A percentile compares a stretch with the other conserved stretches of the same genome.
Conservation (phyloP, 2,888 invertebrate species). For the Pimpla rufipes region DNA sequence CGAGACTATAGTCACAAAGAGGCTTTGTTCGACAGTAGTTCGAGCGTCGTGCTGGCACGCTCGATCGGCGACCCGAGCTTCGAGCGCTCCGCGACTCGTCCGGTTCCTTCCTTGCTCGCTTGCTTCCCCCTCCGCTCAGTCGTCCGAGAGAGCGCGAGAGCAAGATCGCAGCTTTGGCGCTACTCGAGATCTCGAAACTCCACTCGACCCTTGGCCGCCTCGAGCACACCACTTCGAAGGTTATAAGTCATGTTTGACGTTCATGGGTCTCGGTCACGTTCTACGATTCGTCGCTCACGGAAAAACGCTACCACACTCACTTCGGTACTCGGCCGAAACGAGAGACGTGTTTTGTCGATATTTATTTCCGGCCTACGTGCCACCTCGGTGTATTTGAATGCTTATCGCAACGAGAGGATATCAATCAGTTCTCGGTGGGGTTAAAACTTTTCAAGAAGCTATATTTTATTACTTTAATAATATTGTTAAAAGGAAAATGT, state of each 20-base stretch:
- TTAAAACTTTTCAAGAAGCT: neutral
- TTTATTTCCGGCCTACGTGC: neutral
- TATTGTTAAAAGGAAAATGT: no score
- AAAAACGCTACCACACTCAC: neutral
- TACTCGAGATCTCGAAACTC: constrained; percentile 60
- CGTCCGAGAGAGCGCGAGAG: constrained; percentile 3
- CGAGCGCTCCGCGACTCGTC: constrained; percentile 32
- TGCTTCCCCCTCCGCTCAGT: constrained; percentile 32
- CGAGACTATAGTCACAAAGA: constrained; percentile 60
- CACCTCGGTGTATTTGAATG: neutral
- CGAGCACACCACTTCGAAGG: constrained; percentile 45
- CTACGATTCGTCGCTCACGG: constrained; percentile 36
- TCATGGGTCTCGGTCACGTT: constrained; percentile 52
- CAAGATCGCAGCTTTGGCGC: constrained; percentile 42
- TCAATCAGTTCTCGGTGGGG: no score
- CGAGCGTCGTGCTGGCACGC: constrained; percentile 57
- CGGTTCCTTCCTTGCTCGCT: neutral
- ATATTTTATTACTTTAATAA: neutral
- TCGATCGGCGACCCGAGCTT: constrained; percentile 62
- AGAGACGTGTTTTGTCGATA: neutral
- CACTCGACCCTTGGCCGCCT: constrained; percentile 40
- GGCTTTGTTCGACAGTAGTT: constrained; percentile 65
- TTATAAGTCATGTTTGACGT: constrained; percentile 43
- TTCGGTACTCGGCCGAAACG: neutral
- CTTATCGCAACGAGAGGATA: neutral